These are phyloP conservation scores for Lepas anatifera DNA, from an alignment of 2,888 invertebrate genomes.

Conservation along the genomic window DNA sequence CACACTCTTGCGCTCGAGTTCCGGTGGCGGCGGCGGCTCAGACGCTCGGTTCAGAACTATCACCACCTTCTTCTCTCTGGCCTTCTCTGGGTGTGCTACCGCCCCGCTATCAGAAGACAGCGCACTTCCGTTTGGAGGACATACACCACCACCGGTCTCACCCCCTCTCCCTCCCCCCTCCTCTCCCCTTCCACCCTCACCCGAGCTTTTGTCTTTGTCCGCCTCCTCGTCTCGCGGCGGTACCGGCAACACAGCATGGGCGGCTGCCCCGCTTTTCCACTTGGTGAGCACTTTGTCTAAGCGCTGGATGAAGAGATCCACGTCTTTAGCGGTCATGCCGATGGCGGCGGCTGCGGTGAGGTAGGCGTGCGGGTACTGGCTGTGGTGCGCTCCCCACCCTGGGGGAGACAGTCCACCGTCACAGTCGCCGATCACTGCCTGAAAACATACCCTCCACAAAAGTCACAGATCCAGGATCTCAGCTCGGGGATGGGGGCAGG, in stretches of 20 bases:
- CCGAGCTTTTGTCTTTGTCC: too few species aligned
- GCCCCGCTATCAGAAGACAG: neutral
- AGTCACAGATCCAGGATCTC: too few species aligned
- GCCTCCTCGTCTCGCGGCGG: neutral
- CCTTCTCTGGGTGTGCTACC: neutral
- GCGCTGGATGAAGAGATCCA: conserved; percentile 53
- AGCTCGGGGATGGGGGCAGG: too few species aligned
- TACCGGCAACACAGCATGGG: neutral
- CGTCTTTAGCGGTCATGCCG: conserved; percentile 51
- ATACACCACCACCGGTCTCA: neutral
- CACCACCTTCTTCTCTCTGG: neutral
- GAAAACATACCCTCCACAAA: too few species aligned
- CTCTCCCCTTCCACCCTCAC: too few species aligned
- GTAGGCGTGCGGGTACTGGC: conserved; percentile 47
- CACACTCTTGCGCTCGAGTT: neutral
- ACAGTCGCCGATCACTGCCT: too few species aligned
- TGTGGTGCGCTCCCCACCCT: conserved; percentile 60
- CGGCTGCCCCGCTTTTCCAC: conserved; percentile 14
- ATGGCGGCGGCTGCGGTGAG: conserved; percentile 60
- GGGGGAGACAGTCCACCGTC: conserved; percentile 24
- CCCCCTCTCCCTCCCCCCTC: neutral
- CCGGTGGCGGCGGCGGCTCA: neutral
- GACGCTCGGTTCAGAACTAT: neutral
- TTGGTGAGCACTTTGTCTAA: conserved; percentile 46
- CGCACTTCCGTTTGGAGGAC: neutral